These are phyloP conservation scores for Metallyticus violacea DNA, from an alignment of 2,888 invertebrate species.

Conservation along the genomic window DNA sequence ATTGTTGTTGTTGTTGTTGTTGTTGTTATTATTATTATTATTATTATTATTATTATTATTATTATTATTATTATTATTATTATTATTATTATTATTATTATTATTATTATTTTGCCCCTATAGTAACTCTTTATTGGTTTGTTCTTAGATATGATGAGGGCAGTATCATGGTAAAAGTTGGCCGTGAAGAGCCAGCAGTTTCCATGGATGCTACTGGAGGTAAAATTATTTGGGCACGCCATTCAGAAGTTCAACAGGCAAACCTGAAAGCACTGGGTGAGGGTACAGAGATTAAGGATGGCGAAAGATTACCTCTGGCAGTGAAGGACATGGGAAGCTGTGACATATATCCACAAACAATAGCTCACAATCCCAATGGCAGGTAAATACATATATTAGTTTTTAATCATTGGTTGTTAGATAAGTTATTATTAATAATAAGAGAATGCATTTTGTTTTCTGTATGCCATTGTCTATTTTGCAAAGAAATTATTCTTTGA, in stretches of 20 bases:
- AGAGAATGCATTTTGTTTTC: too few species aligned
- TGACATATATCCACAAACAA: constrained; percentile 98
- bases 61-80: too few species aligned
- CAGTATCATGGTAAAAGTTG: constrained; percentile 93
- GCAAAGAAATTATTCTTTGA: too few species aligned
- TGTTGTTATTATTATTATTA: too few species aligned
- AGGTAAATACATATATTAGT: constrained; percentile 50
- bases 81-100: too few species aligned
- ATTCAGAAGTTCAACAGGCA: constrained; percentile 97
- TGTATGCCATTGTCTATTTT: too few species aligned
- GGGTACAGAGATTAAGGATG: constrained; percentile 79
- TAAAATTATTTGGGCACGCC: constrained; percentile 98
- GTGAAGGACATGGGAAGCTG: constrained; percentile 99
- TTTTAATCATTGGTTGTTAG: too few species aligned
- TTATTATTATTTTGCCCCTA: too few species aligned
- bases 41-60: too few species aligned
- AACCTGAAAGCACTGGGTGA: constrained; percentile 83
- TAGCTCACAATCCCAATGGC: constrained; percentile 98
- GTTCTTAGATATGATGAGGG: constrained; percentile 81
- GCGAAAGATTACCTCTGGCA: constrained; percentile 87
- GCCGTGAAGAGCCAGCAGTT: constrained; percentile 97
- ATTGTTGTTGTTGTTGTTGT: too few species aligned
- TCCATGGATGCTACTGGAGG: constrained; percentile 98
- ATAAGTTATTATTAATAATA: too few species aligned
- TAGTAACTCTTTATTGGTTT: too few species aligned